Evolutionary conservation across 1,140 invertebrate species (phyloP), one percentile per base, ranked within the genome.

Genomic region (Procambarus clarkii): DNA sequence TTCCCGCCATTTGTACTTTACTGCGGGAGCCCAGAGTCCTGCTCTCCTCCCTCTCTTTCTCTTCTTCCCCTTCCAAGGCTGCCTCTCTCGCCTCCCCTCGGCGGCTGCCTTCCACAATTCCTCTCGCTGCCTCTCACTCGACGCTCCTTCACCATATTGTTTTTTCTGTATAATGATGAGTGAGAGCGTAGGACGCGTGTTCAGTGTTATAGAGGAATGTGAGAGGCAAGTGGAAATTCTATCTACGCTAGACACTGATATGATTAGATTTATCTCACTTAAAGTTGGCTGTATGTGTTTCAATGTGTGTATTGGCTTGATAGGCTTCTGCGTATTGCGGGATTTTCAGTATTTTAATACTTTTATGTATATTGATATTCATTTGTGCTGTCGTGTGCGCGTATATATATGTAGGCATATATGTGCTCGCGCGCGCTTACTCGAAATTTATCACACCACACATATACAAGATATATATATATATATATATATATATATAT

Each of bases 1-100:
- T 91, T 91, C 88, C 88, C 88, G 88, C 88, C 88, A 91, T 91
- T 91, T 91, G 88, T 91, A 91, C 88, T 91, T 91, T 91, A 91
- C 88, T 91, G 88, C 88, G 85, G 88, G 88, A 91, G 88, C 81
- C 76, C 82, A 48, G 88, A 76, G 60, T 60, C 69, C 50, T 76
- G 46, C 87, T 82, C 80, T 76, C 74, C 87, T 81, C 87, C 50
- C 50, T 54, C 79, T 90, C 88, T 90, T 83, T 78, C 88, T 83
- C 74, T 83, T 84, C 78, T 77, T 90, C n/a, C 81, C 86, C 80
- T 69, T 90, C 69, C 50, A 69, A 77, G 80, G 46, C 77, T 48
- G 60, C 78, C 86, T 71, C 48, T 8, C 82, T 45, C 82, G 11
- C 44, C 7, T 18, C 44, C 54, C 13, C 82, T 18, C 86, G 48